A percentile compares a stretch with the other conserved stretches of the same genome.
phyloP scores from a whole-genome alignment of 1,140 invertebrate genomes.

The Heliconius congener region DNA sequence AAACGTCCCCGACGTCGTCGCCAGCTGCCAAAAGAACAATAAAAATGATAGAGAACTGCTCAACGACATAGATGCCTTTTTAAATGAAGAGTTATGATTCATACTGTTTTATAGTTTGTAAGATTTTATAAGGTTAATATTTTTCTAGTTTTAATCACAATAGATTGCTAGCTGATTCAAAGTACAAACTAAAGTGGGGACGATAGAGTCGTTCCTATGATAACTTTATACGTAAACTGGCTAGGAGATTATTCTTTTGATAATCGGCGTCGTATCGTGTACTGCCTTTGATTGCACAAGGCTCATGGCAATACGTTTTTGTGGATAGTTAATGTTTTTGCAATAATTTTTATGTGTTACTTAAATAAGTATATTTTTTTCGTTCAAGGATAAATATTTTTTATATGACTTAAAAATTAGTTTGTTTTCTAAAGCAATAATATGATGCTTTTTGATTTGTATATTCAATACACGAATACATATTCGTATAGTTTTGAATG shows the following conservation, averaged over 20 bases:
- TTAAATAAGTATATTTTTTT: neutral
- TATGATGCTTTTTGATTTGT: too few species aligned
- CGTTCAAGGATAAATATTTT: too few species aligned
- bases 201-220: neutral
- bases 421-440: too few species aligned
- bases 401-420: too few species aligned
- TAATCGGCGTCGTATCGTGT: neutral
- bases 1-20: slow-evolving; percentile 72
- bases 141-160: neutral
- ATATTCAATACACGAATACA: too few species aligned
- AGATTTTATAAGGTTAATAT: slow-evolving; percentile 11
- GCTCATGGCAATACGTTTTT: neutral
- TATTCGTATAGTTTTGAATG: too few species aligned
- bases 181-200: slow-evolving; percentile 14
- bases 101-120: slow-evolving; percentile 27
- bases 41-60: slow-evolving; percentile 52
- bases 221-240: neutral
- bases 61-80: slow-evolving; percentile 60
- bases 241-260: neutral
- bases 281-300: neutral
- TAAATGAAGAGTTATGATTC: slow-evolving; percentile 66
- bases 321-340: neutral
- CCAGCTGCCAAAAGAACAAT: slow-evolving; percentile 61
- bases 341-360: neutral
- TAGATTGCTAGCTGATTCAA: slow-evolving; percentile 24